A percentile compares a stretch with the other conserved stretches of the same genome.
Evolutionary conservation across 2,113 vertebrate species (phyloP).

Genomic region (Aegotheles bennettii): DNA sequence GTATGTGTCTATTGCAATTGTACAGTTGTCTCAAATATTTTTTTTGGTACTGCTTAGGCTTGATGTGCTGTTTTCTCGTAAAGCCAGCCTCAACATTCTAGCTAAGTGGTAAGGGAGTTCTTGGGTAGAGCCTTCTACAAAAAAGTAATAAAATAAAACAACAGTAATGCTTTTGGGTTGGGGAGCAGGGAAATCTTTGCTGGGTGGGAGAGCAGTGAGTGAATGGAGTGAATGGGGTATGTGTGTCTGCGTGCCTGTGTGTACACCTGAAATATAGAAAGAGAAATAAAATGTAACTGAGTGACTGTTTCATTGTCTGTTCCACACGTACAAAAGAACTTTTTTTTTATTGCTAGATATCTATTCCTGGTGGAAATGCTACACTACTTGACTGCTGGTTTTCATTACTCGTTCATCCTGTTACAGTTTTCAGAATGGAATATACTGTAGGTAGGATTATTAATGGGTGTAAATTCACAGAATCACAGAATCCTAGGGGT

Average conservation of each 20-base stretch:
- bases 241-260: not conserved
- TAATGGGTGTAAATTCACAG: not conserved
- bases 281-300: not conserved
- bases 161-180: not conserved
- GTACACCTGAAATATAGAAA: not conserved
- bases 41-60: not conserved
- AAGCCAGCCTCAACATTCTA: not conserved
- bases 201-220: not conserved
- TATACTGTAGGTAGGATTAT: not conserved
- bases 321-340: no score
- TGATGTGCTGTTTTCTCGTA: not conserved
- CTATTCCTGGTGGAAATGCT: not conserved
- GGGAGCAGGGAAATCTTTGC: not conserved
- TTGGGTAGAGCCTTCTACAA: not conserved
- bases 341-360: not conserved
- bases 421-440: not conserved
- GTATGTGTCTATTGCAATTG: not conserved
- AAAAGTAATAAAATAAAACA: not conserved
- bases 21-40: not conserved
- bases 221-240: accelerated
- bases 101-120: not conserved
- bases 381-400: not conserved
- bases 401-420: not conserved
- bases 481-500: no score
- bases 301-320: not conserved